Conservation (phyloP, 2,888 invertebrate genomes). For the Yponomeuta evonymella region DNA sequence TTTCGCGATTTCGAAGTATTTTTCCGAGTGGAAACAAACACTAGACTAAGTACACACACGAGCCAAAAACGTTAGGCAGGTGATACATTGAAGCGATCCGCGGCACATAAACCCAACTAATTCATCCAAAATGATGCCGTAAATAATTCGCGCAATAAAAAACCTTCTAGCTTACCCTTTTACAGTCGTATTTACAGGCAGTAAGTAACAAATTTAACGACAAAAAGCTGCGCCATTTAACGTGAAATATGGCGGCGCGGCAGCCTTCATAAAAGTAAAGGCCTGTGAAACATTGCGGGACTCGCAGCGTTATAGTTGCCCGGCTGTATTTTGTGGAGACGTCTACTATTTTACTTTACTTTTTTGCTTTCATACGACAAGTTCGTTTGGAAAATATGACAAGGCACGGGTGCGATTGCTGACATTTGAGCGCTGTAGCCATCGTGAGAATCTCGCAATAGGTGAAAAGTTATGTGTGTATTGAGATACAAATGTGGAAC, state of each 20-base stretch:
- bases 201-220: conserved; percentile 63
- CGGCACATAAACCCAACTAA: not conserved
- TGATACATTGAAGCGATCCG: not conserved
- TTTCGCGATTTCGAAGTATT: too few species aligned
- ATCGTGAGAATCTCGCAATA: too few species aligned
- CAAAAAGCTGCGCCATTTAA: conserved; percentile 63
- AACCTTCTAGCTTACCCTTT: conserved; percentile 10
- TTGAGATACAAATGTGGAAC: too few species aligned
- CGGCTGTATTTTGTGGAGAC: conserved; percentile 19
- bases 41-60: not conserved
- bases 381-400: not conserved
- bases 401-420: too few species aligned
- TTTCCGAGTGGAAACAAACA: too few species aligned
- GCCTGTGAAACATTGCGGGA: conserved; percentile 36
- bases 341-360: conserved; percentile 13
- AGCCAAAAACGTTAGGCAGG: not conserved
- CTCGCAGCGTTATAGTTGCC: not conserved
- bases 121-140: conserved; percentile 4
- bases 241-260: conserved; percentile 54
- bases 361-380: not conserved
- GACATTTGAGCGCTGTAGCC: too few species aligned
- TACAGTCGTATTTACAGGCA: conserved; percentile 27
- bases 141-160: conserved; percentile 8
- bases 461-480: too few species aligned
- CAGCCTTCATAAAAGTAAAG: conserved; percentile 58